A percentile compares a stretch with the other conserved stretches of the same genome.
These are phyloP conservation scores for Spialia ferax DNA, from an alignment of 2,888 invertebrate species.

Conservation along the genomic window DNA sequence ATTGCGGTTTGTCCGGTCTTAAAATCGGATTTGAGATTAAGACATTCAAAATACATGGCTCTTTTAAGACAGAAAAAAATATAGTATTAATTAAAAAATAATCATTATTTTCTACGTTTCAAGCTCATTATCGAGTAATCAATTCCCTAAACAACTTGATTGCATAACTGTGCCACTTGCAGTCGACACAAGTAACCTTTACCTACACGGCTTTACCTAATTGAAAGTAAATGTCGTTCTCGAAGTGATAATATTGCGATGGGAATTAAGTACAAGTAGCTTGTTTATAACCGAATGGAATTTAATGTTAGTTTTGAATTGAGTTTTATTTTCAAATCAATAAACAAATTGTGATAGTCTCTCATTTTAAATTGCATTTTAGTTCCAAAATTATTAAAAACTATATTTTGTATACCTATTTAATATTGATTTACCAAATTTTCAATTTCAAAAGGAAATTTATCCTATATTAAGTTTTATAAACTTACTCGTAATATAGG, in stretches of 20 bases:
- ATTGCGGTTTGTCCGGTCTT: no score
- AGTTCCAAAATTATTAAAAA: no score
- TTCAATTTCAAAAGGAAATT: no score
- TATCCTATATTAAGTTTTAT: no score
- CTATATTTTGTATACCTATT: no score
- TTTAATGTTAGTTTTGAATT: not conserved
- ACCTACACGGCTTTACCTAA: constrained; percentile 23
- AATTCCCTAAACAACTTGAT: constrained; percentile 5
- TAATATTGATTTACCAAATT: no score
- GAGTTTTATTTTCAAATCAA: not conserved
- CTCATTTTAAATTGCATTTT: not conserved
- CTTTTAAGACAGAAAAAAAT: no score
- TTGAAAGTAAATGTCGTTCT: constrained; percentile 37
- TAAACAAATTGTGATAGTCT: not conserved
- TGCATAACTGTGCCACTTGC: constrained; percentile 12
- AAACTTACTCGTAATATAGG: no score
- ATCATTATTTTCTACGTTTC: not conserved
- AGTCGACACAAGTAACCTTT: constrained; percentile 33
- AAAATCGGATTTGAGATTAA: no score
- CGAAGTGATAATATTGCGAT: constrained; percentile 18
- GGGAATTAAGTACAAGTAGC: constrained; percentile 7
- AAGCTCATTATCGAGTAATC: constrained; percentile 6
- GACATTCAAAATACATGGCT: no score
- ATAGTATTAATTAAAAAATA: not conserved
- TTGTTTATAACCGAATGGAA: constrained; percentile 9